Percentiles rank a stretch among this genome's conserved stretches.
phyloP scores from a whole-genome alignment of 2,888 invertebrate species.

The Dorcus parallelipipedus region DNA sequence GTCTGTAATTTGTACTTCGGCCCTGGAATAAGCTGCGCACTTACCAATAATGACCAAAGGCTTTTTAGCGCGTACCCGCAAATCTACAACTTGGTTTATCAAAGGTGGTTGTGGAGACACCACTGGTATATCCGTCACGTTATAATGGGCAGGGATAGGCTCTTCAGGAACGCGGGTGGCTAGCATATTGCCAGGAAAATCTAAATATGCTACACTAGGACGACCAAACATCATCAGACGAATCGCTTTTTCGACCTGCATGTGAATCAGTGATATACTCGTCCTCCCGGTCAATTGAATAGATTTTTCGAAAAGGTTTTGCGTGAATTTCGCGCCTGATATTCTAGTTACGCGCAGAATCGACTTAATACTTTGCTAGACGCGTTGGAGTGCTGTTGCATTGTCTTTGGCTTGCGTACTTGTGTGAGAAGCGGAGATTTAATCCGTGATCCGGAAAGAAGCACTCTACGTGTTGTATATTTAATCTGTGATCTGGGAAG shows the following conservation, averaged over 20 bases:
- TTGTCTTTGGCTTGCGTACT: too few species aligned
- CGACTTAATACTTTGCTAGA: too few species aligned
- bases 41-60: constrained; percentile 91
- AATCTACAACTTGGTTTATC: constrained; percentile 66
- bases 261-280: constrained; percentile 75
- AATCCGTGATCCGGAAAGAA: too few species aligned
- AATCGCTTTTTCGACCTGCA: constrained; percentile 89
- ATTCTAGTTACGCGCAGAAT: too few species aligned
- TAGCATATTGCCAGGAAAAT: constrained; percentile 85
- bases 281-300: too few species aligned
- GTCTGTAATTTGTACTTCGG: constrained; percentile 68
- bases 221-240: constrained; percentile 79
- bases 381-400: too few species aligned
- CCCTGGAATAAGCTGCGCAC: constrained; percentile 61
- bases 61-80: constrained; percentile 68
- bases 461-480: too few species aligned
- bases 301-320: too few species aligned
- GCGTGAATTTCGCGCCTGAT: too few species aligned
- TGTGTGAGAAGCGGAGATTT: too few species aligned
- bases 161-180: constrained; percentile 46
- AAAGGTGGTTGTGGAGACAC: constrained; percentile 67
- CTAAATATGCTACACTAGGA: constrained; percentile 87
- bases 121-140: constrained; percentile 60
- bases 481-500: too few species aligned
- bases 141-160: constrained; percentile 49